Conservation (phyloP, 2,113 vertebrate species). For the Pygoscelis antarcticus region DNA sequence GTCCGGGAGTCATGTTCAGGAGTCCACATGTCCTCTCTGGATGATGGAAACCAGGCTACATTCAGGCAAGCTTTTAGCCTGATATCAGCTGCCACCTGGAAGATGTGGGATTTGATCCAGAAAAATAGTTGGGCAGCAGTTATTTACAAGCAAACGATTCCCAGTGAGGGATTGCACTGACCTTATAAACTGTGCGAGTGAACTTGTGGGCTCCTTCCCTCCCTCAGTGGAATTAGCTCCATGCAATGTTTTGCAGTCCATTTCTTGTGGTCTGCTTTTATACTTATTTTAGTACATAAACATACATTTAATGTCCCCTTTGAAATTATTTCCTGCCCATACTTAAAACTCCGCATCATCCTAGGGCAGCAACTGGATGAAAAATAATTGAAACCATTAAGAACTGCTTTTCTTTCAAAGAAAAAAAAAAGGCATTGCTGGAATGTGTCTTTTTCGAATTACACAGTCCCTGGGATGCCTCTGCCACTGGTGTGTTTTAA, state of each 20-base stretch:
- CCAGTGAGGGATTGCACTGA: conserved; percentile 26
- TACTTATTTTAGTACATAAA: conserved; percentile 29
- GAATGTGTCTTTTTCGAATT: conserved; percentile 26
- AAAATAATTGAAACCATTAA: conserved; percentile 55
- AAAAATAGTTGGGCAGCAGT: background rate
- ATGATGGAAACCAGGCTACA: background rate
- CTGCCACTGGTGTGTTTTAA: conserved; percentile 13
- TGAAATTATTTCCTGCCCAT: conserved; percentile 29
- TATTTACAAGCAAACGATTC: conserved; percentile 37
- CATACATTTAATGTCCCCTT: conserved; percentile 15
- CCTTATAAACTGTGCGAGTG: conserved; percentile 47
- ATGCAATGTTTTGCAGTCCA: conserved; percentile 6
- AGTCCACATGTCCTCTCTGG: background rate
- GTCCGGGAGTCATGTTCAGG: background rate
- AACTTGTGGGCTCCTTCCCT: background rate
- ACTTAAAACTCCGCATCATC: background rate
- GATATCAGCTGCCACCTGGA: background rate
- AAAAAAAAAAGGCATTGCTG: background rate
- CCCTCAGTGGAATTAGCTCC: conserved; percentile 43
- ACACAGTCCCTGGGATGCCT: conserved; percentile 18
- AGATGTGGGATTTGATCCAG: background rate
- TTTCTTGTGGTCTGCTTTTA: conserved; percentile 36
- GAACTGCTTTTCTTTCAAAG: conserved; percentile 18
- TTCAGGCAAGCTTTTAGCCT: background rate
- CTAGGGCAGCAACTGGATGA: background rate